Evolutionary conservation across 2,113 vertebrate genomes (phyloP).

Genomic region (Beaufortia kweichowensis): DNA sequence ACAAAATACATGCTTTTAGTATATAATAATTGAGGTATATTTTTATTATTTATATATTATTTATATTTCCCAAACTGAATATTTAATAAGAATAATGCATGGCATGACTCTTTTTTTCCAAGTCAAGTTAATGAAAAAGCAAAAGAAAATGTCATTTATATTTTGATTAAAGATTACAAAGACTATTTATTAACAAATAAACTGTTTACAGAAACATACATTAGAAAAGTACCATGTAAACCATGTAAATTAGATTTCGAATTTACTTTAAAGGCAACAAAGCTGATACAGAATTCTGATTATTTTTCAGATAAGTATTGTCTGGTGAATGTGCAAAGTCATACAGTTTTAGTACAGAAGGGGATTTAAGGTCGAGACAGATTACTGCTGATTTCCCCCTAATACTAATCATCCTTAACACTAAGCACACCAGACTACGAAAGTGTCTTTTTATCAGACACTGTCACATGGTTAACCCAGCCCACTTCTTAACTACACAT

Average conservation of each 20-base stretch:
- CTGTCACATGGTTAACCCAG: conserved; percentile 19
- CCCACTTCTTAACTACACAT: neutral
- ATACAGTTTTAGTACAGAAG: neutral
- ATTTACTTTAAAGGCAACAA: no score
- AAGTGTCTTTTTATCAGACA: conserved; percentile 17
- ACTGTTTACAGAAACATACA: no score
- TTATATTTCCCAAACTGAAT: neutral
- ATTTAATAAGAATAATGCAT: no score
- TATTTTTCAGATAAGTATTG: neutral
- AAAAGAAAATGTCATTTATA: no score
- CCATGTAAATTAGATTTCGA: no score
- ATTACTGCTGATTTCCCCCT: conserved; percentile 7
- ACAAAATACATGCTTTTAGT: neutral
- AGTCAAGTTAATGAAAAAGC: no score
- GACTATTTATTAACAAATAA: no score
- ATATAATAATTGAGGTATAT: neutral
- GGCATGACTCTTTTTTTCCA: no score
- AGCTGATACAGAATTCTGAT: neutral
- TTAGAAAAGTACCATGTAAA: no score
- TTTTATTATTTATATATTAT: neutral
- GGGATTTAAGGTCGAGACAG: conserved; percentile 8
- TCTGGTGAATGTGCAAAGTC: neutral
- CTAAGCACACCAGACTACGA: neutral
- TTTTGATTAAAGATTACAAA: no score
- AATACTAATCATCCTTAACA: conserved; percentile 34